phyloP scores from a whole-genome alignment of 1,140 invertebrate species.

The Steinernema feltiae region DNA sequence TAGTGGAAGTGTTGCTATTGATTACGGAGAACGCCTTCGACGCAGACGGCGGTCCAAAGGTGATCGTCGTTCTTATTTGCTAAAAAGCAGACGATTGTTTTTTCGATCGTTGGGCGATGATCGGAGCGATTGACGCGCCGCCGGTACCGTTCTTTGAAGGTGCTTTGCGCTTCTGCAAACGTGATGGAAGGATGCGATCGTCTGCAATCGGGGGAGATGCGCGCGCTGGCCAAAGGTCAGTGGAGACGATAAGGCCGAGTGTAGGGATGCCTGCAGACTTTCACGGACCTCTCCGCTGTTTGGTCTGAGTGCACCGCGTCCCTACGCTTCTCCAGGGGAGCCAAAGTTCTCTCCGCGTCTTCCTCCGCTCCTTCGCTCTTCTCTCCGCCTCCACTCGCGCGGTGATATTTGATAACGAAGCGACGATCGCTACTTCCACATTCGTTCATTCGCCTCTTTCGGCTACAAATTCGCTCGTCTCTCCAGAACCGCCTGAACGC shows the following conservation, averaged over 20 bases:
- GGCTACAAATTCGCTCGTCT: background rate
- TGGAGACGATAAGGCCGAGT: background rate
- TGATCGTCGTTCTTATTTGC: background rate
- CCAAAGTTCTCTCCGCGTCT: slow-evolving; percentile 6
- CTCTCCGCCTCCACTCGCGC: slow-evolving; percentile 8
- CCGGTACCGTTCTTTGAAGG: background rate
- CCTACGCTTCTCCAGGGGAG: background rate
- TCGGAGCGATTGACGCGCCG: background rate
- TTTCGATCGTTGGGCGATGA: background rate
- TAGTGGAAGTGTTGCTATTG: no score
- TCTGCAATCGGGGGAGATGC: background rate
- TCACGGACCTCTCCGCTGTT: background rate
- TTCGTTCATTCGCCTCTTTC: background rate
- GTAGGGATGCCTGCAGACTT: background rate
- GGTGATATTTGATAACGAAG: background rate
- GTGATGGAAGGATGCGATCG: background rate
- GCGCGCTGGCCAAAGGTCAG: background rate
- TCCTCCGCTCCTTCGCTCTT: background rate
- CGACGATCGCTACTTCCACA: background rate
- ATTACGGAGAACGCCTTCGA: background rate
- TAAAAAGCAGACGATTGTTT: slow-evolving; percentile 5
- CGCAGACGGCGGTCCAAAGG: background rate
- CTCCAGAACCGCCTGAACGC: no score
- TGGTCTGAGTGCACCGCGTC: background rate
- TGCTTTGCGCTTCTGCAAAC: background rate